Evolutionary conservation across 2,797 vertebrate species (phyloP), one percentile per base, ranked within the genome.

Genomic region (Philypnodon macrostomus): DNA sequence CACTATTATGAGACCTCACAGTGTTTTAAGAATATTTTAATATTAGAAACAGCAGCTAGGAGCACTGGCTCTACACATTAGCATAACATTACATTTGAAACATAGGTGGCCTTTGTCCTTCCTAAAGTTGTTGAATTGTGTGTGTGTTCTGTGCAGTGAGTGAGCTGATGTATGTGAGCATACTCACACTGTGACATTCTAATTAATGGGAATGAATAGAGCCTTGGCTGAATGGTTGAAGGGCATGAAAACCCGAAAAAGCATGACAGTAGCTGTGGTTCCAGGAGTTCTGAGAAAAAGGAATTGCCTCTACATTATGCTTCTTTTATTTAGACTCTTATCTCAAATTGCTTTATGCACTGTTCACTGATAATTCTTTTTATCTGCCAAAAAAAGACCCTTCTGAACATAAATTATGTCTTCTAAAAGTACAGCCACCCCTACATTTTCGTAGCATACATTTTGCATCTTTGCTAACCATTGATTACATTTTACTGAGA

Each of bases 201-300:
- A 65, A 64, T 71, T 63, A 70, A 76, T 39, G 45, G 31, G 47
- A 50, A 63, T 48, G 39, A 58, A 69, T 41, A 51, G 57, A 19
- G 18, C 41, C n/a, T n/a, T 11, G 24, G 42, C 30, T 59, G 51
- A 39, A 36, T 60, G 41, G 45, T 38, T 61, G 51, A 56, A 24
- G 46, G 46, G 58, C 42, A 53, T 45, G 61, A 63, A 66, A 51
- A 17, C 13, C 50, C 39, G 21, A 33, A 41, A 29, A 48, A 19
- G 11, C 16, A 18, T 38, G 23, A 51, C 42, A 45, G 29, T 44
- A n/a, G 26, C 30, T 34, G 24, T 27, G 29, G 8, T 26, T 32
- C 11, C 1, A 54, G 39, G 7, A 33, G 44, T 44, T 51, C 29
- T 9, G 14, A 29, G 44, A 10, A 21, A 19, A 29, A 21, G 32